Evolutionary conservation across 1,140 invertebrate genomes (phyloP).

Genomic region (Rhopalosiphum padi): DNA sequence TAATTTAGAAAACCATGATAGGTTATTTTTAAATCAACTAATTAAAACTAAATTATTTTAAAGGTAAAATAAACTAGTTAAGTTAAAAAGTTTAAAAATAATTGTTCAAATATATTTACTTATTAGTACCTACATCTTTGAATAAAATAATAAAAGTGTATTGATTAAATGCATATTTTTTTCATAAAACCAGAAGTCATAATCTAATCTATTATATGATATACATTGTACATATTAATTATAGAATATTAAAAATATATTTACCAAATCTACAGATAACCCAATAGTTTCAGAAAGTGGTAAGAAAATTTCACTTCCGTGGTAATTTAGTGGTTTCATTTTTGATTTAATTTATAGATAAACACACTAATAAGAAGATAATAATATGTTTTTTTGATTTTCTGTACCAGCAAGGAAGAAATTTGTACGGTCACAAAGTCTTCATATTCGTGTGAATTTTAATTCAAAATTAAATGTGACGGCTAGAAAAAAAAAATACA

Average conservation of each 20-base stretch:
- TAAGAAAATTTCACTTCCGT: constrained; percentile 30
- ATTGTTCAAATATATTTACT: too few species aligned
- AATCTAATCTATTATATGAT: background rate
- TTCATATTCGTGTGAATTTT: background rate
- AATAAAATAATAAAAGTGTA: too few species aligned
- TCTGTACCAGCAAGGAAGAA: background rate
- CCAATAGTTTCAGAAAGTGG: background rate
- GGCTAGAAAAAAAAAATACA: background rate
- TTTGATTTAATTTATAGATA: background rate
- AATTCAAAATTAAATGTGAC: background rate
- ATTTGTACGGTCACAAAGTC: background rate
- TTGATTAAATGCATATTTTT: background rate
- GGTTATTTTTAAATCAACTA: too few species aligned
- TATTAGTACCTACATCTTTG: too few species aligned
- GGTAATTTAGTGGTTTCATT: constrained; percentile 11
- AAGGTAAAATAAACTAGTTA: too few species aligned
- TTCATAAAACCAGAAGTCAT: background rate
- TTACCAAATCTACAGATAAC: constrained; percentile 44
- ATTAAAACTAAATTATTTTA: too few species aligned
- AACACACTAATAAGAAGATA: background rate
- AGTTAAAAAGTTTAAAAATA: too few species aligned
- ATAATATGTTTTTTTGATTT: background rate
- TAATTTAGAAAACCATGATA: too few species aligned
- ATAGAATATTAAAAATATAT: background rate
- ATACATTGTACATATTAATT: background rate